Conservation (phyloP, 2,797 vertebrate genomes). For the Enteromius radiatus region DNA sequence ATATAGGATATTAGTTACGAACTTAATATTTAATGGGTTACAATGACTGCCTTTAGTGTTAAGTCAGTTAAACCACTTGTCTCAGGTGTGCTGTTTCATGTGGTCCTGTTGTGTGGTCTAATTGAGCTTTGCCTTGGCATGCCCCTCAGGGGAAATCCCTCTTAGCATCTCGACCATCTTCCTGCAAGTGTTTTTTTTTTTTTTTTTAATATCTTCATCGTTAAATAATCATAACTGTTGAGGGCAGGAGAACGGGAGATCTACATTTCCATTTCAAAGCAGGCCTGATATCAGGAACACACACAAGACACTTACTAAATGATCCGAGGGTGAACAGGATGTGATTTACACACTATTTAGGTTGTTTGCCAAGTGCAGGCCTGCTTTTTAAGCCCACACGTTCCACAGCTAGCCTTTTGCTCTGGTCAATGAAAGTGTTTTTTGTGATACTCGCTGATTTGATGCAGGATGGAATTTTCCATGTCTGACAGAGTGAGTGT, state of each 20-base stretch:
- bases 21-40: neutral
- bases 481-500: conserved; percentile 21
- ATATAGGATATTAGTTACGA: neutral
- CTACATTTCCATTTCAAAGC: neutral
- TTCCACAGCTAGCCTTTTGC: conserved; percentile 2
- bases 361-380: neutral
- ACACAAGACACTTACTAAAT: neutral
- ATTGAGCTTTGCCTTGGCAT: conserved; percentile 25
- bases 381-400: neutral
- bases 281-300: neutral
- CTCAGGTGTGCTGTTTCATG: neutral
- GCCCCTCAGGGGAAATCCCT: conserved; percentile 31
- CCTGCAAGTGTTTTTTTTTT: neutral
- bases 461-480: conserved; percentile 10
- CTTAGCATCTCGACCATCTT: neutral
- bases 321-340: neutral
- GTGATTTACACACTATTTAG: neutral
- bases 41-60: neutral
- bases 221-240: neutral
- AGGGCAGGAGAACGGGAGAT: neutral
- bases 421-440: neutral
- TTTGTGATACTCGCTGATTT: conserved; percentile 13
- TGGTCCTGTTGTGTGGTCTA: neutral
- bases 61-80: neutral
- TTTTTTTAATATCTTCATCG: neutral